phyloP scores from a whole-genome alignment of 2,113 vertebrate genomes.

The cat (Felis catus) region DNA sequence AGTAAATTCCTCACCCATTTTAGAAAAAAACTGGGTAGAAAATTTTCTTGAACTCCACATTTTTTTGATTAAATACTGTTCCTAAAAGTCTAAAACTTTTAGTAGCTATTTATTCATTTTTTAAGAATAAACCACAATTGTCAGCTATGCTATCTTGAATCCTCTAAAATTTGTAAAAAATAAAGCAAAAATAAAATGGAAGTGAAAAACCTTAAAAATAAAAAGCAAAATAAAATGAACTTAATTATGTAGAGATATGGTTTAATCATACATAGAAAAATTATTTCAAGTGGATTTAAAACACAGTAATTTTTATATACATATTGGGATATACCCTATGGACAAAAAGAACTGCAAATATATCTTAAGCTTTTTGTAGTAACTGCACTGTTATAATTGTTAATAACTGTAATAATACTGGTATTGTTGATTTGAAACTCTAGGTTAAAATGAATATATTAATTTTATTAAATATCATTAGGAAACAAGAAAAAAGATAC shows the following conservation, averaged over 20 bases:
- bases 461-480: conserved; percentile 21
- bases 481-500: background rate
- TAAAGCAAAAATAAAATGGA: conserved; percentile 4
- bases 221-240: conserved; percentile 39
- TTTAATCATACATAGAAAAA: background rate
- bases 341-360: background rate
- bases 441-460: background rate
- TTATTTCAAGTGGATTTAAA: conserved; percentile 36
- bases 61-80: conserved; percentile 10
- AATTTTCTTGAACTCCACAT: background rate
- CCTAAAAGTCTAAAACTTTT: background rate
- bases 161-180: background rate
- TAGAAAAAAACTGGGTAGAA: background rate
- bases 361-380: conserved; percentile 23
- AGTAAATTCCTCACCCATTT: conserved; percentile 2
- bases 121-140: background rate
- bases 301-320: background rate
- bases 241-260: background rate
- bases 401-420: background rate
- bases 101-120: background rate
- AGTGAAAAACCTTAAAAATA: conserved; percentile 23
- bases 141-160: background rate
- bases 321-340: background rate
- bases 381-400: background rate
- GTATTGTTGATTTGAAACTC: background rate